Conservation (phyloP, 2,113 vertebrate genomes). For the Festucalex cinctus region DNA sequence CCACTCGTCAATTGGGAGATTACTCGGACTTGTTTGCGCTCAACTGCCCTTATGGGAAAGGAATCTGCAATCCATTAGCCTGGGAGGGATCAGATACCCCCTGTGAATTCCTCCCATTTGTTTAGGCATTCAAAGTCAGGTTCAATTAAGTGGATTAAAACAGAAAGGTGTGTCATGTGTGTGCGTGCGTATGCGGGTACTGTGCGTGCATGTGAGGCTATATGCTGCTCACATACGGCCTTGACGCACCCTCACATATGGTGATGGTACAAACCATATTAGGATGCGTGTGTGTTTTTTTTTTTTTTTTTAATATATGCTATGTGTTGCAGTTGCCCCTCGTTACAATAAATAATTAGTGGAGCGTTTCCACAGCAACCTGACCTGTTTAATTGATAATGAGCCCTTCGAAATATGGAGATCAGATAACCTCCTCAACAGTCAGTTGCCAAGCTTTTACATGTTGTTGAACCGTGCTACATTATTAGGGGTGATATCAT, state of each 20-base stretch:
- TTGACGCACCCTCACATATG: not conserved
- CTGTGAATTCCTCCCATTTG: conserved; percentile 74
- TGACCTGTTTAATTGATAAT: conserved; percentile 13
- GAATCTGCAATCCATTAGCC: conserved; percentile 76
- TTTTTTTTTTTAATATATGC: not conserved
- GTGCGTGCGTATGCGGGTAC: conserved; percentile 15
- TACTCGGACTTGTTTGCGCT: conserved; percentile 71
- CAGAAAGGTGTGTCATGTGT: conserved; percentile 21
- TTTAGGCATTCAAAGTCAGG: conserved; percentile 76
- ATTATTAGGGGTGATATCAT: not conserved
- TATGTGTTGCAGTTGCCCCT: not conserved
- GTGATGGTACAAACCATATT: not conserved
- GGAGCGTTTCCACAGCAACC: not conserved
- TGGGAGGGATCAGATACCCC: conserved; percentile 69
- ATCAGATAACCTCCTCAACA: not conserved
- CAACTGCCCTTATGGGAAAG: conserved; percentile 66
- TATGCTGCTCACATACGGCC: not conserved
- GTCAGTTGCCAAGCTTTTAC: not conserved
- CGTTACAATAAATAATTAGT: conserved; percentile 6
- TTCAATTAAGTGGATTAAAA: conserved; percentile 75
- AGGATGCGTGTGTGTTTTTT: not conserved
- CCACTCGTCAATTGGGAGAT: conserved; percentile 73
- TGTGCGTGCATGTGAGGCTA: not conserved
- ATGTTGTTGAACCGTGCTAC: not conserved
- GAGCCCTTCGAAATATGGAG: conserved; percentile 5